These are phyloP conservation scores for Itoplectis maculator DNA, from an alignment of 2,888 invertebrate species.

Conservation along the genomic window DNA sequence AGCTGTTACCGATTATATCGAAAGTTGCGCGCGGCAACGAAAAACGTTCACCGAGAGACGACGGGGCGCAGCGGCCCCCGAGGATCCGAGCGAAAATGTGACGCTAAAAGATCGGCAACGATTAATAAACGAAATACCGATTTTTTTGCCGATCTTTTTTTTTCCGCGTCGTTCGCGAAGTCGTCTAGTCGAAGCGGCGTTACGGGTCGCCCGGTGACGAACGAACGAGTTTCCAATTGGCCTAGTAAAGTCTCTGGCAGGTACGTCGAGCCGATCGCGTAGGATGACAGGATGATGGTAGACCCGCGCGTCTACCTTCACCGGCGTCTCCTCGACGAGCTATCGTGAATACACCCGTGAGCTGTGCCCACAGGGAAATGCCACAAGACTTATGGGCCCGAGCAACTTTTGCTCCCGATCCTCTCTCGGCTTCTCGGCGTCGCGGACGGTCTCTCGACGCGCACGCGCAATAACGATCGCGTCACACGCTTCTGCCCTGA, in stretches of 20 bases:
- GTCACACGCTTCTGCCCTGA: conserved; percentile 48
- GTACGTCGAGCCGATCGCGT: conserved; percentile 46
- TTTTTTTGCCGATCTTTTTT: neutral
- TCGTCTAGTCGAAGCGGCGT: conserved; percentile 1
- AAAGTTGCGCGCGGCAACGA: conserved; percentile 52
- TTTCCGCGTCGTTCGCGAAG: conserved; percentile 1
- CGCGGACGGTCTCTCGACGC: neutral
- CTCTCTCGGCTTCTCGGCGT: neutral
- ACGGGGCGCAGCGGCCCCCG: neutral
- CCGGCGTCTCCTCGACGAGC: conserved; percentile 27
- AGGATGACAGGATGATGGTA: conserved; percentile 69
- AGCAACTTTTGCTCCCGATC: conserved; percentile 37
- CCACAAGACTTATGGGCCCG: conserved; percentile 58
- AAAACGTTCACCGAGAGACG: conserved; percentile 1
- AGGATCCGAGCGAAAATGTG: conserved; percentile 48
- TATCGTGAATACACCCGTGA: conserved; percentile 60
- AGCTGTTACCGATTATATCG: conserved; percentile 62
- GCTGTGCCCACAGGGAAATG: conserved; percentile 61
- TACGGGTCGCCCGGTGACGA: conserved; percentile 35
- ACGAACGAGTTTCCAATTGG: conserved; percentile 71
- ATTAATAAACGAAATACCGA: conserved; percentile 44
- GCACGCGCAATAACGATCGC: conserved; percentile 14
- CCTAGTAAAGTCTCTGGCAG: conserved; percentile 72
- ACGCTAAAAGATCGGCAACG: conserved; percentile 36
- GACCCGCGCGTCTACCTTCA: conserved; percentile 43